phyloP scores from a whole-genome alignment of 2,797 vertebrate genomes.

The Acanthornis magna region DNA sequence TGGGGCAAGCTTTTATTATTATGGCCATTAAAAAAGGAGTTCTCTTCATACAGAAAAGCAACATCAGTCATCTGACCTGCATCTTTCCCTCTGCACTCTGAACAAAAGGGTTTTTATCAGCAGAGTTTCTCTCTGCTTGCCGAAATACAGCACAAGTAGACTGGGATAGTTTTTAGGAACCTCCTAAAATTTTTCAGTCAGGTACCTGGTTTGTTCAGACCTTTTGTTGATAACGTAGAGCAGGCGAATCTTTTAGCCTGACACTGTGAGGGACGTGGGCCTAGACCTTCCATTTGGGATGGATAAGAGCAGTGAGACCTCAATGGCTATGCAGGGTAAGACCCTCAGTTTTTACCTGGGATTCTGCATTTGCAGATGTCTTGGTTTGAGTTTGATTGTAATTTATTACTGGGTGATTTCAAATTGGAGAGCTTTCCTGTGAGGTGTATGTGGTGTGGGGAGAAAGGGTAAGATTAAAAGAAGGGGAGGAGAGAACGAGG shows the following conservation, averaged over 20 bases:
- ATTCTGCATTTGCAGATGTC: neutral
- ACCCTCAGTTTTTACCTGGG: neutral
- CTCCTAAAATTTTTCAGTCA: neutral
- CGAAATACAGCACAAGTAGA: neutral
- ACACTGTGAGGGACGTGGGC: neutral
- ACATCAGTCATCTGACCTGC: neutral
- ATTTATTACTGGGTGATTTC: neutral
- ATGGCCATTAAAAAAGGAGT: neutral
- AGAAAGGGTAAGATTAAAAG: neutral
- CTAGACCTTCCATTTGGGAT: neutral
- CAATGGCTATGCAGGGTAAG: neutral
- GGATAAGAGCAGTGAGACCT: neutral
- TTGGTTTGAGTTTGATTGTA: neutral
- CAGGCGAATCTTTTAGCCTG: neutral
- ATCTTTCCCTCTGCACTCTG: rapidly evolving
- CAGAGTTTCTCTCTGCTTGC: neutral
- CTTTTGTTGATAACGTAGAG: neutral
- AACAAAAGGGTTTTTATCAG: neutral
- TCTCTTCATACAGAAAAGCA: neutral
- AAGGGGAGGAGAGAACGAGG: neutral
- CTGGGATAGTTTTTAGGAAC: neutral
- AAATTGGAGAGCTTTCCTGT: neutral
- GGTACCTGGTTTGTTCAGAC: neutral
- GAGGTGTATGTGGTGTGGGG: neutral
- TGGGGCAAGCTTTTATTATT: neutral